Percentiles rank a stretch among this genome's conserved stretches.
Conservation (phyloP, 1,140 invertebrate species). For the Bombus affinis region DNA sequence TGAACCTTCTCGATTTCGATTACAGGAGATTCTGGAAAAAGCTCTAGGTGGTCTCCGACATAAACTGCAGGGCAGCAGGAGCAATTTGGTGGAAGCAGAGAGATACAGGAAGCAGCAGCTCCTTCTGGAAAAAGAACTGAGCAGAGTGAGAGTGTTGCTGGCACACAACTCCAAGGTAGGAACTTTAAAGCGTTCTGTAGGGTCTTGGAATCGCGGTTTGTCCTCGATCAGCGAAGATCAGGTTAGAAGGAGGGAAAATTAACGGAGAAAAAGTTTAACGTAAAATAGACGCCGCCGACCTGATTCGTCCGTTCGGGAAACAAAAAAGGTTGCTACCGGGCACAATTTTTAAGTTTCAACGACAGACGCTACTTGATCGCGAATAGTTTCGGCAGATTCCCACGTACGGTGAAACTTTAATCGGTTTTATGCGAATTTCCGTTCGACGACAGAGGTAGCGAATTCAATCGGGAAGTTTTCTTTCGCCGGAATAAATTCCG, state of each 20-base stretch:
- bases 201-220: neutral
- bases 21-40: conserved; percentile 89
- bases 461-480: conserved; percentile 25
- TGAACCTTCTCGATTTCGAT: neutral
- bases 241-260: neutral
- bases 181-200: neutral
- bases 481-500: neutral
- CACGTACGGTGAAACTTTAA: neutral
- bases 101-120: conserved; percentile 88
- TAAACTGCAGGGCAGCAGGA: conserved; percentile 85
- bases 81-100: conserved; percentile 86
- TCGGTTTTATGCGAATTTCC: conserved; percentile 3
- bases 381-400: neutral
- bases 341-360: neutral
- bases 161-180: conserved; percentile 94
- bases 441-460: neutral
- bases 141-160: conserved; percentile 91
- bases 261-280: neutral
- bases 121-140: conserved; percentile 91
- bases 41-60: conserved; percentile 87
- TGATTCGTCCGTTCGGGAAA: neutral
- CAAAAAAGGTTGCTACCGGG: neutral
- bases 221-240: neutral
- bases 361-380: neutral
- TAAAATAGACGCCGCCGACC: too few relatives aligned